Conservation (phyloP, 2,113 vertebrate genomes). For the Podilymbus podiceps region DNA sequence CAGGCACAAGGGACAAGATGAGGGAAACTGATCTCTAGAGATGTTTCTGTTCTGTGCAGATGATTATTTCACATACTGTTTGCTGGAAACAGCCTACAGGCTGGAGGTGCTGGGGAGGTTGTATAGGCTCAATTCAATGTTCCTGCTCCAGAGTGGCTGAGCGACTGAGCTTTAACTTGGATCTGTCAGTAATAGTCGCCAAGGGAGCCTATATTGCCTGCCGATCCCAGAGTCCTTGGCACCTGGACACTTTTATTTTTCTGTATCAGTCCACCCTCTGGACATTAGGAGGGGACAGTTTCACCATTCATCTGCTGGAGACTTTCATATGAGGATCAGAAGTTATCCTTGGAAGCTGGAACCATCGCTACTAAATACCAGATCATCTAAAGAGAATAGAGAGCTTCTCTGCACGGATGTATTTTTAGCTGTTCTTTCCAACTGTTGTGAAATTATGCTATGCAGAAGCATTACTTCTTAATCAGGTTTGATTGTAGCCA, state of each 20-base stretch:
- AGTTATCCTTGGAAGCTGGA: neutral
- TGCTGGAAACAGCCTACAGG: neutral
- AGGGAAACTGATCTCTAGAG: neutral
- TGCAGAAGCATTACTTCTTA: conserved; percentile 60
- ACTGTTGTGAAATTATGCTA: conserved; percentile 22
- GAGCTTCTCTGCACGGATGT: neutral
- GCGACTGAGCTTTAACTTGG: neutral
- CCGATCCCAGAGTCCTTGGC: neutral
- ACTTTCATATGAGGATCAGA: neutral
- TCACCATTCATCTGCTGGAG: neutral
- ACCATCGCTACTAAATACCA: neutral
- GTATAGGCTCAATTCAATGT: neutral
- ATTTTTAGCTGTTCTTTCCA: conserved; percentile 45
- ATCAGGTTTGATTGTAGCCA: conserved; percentile 63
- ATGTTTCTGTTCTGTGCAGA: neutral
- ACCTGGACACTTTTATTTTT: neutral
- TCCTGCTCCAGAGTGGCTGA: neutral
- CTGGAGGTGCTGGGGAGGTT: neutral
- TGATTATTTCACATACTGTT: neutral
- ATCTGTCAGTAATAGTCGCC: neutral
- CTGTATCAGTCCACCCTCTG: neutral
- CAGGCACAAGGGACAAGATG: neutral
- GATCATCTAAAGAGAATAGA: neutral
- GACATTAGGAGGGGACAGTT: neutral
- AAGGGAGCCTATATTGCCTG: neutral